Evolutionary conservation across 2,113 vertebrate genomes (phyloP).

Genomic region (Scomber japonicus): DNA sequence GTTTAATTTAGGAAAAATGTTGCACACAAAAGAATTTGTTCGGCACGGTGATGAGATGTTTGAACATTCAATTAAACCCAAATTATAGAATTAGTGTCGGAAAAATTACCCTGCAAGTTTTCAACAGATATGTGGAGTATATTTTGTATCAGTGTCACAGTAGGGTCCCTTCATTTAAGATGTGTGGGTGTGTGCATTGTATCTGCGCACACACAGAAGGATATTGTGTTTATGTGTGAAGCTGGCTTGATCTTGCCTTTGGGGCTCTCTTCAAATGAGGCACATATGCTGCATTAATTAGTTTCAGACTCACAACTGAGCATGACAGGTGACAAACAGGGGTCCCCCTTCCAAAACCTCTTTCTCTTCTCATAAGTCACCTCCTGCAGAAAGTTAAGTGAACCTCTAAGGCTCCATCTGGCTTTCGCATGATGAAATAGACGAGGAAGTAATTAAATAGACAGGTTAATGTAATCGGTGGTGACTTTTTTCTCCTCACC

Average conservation of each 20-base stretch:
- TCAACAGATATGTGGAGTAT: constrained; percentile 2
- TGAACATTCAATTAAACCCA: too few relatives aligned
- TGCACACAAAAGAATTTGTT: too few relatives aligned
- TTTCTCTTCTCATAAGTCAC: constrained; percentile 47
- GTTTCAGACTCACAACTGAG: constrained; percentile 63
- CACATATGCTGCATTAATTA: constrained; percentile 82
- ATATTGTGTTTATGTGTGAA: constrained; percentile 25
- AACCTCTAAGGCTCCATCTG: constrained; percentile 61
- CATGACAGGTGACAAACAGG: constrained; percentile 63
- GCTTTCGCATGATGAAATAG: constrained; percentile 55
- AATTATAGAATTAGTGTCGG: too few relatives aligned
- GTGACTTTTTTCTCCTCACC: constrained; percentile 25
- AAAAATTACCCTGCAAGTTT: neutral
- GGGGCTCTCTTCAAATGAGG: constrained; percentile 57
- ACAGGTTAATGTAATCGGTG: constrained; percentile 33
- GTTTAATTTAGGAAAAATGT: too few relatives aligned
- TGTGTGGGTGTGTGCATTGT: neutral
- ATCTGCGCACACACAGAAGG: neutral
- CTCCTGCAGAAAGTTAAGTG: constrained; percentile 62
- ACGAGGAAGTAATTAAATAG: constrained; percentile 44
- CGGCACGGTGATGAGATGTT: too few relatives aligned
- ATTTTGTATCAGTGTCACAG: neutral
- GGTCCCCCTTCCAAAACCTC: constrained; percentile 14
- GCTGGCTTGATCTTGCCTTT: constrained; percentile 52
- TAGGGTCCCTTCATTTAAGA: neutral